These are phyloP conservation scores for Onthophagus sagittarius DNA, from an alignment of 2,888 invertebrate species.

Conservation along the genomic window DNA sequence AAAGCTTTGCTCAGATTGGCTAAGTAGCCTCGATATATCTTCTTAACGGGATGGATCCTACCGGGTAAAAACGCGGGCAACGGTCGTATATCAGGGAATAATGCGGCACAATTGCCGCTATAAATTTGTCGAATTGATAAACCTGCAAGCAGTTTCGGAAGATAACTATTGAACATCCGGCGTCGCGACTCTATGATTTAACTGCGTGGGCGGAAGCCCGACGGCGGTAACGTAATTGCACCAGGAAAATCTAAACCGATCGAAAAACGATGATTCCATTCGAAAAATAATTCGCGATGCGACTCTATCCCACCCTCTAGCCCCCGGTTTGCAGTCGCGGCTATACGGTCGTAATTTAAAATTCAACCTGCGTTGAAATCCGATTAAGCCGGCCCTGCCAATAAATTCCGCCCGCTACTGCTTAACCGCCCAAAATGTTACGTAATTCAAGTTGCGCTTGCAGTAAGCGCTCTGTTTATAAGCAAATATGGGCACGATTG, in stretches of 20 bases:
- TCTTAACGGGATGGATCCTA: conserved; percentile 4
- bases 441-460: neutral
- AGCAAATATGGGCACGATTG: neutral
- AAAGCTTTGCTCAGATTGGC: neutral
- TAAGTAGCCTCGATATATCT: conserved; percentile 13
- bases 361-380: conserved; percentile 11
- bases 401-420: conserved; percentile 1
- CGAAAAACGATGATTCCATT: conserved; percentile 1
- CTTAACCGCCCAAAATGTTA: conserved; percentile 8
- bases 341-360: conserved; percentile 5
- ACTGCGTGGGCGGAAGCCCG: neutral
- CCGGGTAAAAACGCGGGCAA: neutral
- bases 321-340: neutral
- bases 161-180: conserved; percentile 12
- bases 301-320: neutral
- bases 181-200: conserved; percentile 4
- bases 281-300: neutral
- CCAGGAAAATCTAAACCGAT: neutral
- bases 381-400: conserved; percentile 3
- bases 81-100: conserved; percentile 10
- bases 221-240: conserved; percentile 8
- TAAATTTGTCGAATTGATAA: conserved; percentile 13
- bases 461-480: neutral
- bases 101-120: conserved; percentile 9
- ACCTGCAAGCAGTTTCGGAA: conserved; percentile 12